Percentiles rank a stretch among this genome's conserved stretches.
phyloP scores from a whole-genome alignment of 2,888 invertebrate species.

The Galerucella nymphaeae region DNA sequence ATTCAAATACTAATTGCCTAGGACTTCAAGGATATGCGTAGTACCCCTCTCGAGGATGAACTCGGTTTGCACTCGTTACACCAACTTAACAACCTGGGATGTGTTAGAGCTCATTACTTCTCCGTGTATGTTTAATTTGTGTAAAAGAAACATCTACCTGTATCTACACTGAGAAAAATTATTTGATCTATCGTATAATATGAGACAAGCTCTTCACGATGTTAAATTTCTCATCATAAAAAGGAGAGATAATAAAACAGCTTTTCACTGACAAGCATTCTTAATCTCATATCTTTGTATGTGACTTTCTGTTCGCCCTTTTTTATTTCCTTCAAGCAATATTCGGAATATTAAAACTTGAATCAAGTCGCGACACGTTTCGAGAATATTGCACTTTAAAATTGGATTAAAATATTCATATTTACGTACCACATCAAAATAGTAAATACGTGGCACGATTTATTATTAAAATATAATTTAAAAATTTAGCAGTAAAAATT shows the following conservation, averaged over 20 bases:
- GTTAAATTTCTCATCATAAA: neutral
- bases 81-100: slow-evolving; percentile 58
- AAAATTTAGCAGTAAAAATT: too few species aligned
- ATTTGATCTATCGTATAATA: neutral
- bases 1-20: slow-evolving; percentile 59
- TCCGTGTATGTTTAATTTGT: slow-evolving; percentile 37
- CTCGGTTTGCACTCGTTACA: slow-evolving; percentile 34
- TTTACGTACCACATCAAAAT: neutral
- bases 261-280: neutral
- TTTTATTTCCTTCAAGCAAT: neutral
- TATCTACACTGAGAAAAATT: neutral
- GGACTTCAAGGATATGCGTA: slow-evolving; percentile 51
- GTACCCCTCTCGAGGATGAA: slow-evolving; percentile 51
- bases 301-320: neutral
- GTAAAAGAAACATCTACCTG: neutral
- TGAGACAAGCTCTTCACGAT: neutral
- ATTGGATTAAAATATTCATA: neutral
- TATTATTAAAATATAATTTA: too few species aligned
- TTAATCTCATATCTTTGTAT: neutral
- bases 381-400: neutral
- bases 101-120: slow-evolving; percentile 59
- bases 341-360: neutral
- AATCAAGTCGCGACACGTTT: neutral
- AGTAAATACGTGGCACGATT: neutral
- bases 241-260: neutral